Evolutionary conservation across 2,888 invertebrate genomes (phyloP).

Genomic region (Eupithecia subumbrata): DNA sequence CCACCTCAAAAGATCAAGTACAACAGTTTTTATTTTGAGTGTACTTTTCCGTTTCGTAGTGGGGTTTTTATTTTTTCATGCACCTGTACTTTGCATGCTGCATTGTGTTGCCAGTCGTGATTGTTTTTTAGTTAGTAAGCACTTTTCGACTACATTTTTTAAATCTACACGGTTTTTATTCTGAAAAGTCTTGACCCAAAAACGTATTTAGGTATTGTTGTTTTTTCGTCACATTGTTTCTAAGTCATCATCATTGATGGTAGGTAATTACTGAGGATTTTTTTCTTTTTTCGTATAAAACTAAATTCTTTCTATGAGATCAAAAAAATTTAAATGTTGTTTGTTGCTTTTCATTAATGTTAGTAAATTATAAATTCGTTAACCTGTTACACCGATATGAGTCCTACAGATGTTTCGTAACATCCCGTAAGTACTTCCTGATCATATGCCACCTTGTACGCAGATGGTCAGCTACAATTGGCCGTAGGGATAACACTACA

Average conservation of each 20-base stretch:
- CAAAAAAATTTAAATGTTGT: no score
- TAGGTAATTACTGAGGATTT: neutral
- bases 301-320: no score
- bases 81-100: conserved; percentile 64
- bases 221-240: neutral
- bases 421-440: conserved; percentile 44
- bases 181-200: neutral
- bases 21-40: conserved; percentile 73
- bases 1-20: conserved; percentile 76
- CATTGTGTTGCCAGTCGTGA: conserved; percentile 35
- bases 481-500: conserved; percentile 27
- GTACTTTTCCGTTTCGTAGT: conserved; percentile 68
- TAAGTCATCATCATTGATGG: neutral
- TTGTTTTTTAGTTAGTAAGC: conserved; percentile 22
- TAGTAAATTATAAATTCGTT: neutral
- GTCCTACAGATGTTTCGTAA: conserved; percentile 39
- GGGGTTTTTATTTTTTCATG: conserved; percentile 64
- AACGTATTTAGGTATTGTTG: neutral
- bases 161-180: neutral
- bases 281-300: neutral
- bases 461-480: conserved; percentile 41
- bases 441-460: conserved; percentile 47
- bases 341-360: neutral
- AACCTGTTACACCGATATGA: conserved; percentile 10
- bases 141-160: neutral